A percentile compares a stretch with the other conserved stretches of the same genome.
Conservation (phyloP, 2,888 invertebrate genomes). For the Netelia inedita region DNA sequence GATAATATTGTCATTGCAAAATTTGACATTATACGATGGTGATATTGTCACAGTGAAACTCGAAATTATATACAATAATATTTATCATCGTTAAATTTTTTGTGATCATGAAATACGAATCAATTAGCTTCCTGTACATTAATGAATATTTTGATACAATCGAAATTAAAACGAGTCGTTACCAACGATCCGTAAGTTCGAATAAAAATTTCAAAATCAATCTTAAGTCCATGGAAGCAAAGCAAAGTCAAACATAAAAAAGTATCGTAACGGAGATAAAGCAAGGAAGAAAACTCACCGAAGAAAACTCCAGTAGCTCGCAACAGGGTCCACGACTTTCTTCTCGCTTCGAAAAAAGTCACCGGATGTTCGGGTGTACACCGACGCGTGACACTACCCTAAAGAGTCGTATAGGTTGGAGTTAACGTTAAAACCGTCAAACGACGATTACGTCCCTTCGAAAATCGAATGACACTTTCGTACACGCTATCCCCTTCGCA, state of each 20-base stretch:
- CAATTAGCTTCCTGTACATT: background rate
- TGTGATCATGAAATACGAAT: background rate
- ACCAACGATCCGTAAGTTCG: background rate
- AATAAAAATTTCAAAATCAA: background rate
- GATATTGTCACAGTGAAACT: too few relatives aligned
- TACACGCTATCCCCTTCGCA: background rate
- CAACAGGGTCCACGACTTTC: conserved; percentile 11
- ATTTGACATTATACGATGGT: too few relatives aligned
- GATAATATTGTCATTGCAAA: too few relatives aligned
- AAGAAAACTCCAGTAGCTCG: conserved; percentile 31
- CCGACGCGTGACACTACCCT: background rate
- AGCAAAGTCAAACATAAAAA: background rate
- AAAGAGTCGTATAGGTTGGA: background rate
- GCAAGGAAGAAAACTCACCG: conserved; percentile 20
- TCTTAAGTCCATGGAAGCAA: background rate
- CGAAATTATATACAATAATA: too few relatives aligned
- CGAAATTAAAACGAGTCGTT: background rate
- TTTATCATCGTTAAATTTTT: background rate
- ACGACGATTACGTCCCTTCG: background rate
- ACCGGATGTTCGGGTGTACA: background rate
- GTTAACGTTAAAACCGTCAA: too few relatives aligned
- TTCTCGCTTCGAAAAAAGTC: background rate
- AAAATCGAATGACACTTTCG: background rate
- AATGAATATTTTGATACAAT: background rate
- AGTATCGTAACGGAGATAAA: background rate